phyloP scores from a whole-genome alignment of 2,113 vertebrate genomes.

The Lophius piscatorius region DNA sequence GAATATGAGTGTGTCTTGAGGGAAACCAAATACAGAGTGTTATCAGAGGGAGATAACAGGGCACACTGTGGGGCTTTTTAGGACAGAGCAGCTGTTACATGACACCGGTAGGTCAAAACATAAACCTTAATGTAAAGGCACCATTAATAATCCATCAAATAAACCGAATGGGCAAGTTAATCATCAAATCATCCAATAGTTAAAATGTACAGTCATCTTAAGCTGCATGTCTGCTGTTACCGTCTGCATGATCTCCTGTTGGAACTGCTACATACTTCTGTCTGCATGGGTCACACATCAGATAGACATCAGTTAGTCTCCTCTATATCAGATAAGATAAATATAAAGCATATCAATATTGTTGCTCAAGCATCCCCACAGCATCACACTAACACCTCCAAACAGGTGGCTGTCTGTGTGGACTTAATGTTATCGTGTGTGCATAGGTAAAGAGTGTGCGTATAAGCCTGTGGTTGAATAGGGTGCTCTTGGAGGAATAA shows the following conservation, averaged over 20 bases:
- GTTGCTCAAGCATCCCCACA: too few species aligned
- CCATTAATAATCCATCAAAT: background rate
- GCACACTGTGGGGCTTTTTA: slow-evolving; percentile 12
- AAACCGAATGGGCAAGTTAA: background rate
- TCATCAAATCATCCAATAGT: slow-evolving; percentile 21
- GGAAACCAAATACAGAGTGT: slow-evolving; percentile 34
- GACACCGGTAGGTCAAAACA: background rate
- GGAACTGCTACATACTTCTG: slow-evolving; percentile 52
- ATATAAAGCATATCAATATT: slow-evolving; percentile 55
- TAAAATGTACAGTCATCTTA: slow-evolving; percentile 31
- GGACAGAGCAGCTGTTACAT: slow-evolving; percentile 2
- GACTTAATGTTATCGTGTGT: too few species aligned
- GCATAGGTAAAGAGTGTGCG: too few species aligned
- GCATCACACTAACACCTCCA: too few species aligned
- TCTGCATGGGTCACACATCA: slow-evolving; percentile 28
- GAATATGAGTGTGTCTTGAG: slow-evolving; percentile 41
- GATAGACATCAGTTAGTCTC: too few species aligned
- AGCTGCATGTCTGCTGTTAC: slow-evolving; percentile 47
- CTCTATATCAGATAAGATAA: slow-evolving; percentile 34
- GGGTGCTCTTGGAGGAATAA: too few species aligned
- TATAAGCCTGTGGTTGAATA: too few species aligned
- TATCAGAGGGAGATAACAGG: slow-evolving; percentile 43
- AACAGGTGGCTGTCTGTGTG: too few species aligned
- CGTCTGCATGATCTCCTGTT: slow-evolving; percentile 41
- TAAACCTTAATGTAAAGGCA: background rate